Conservation (phyloP, 2,888 invertebrate genomes). For the Meghimatium bilineatum region DNA sequence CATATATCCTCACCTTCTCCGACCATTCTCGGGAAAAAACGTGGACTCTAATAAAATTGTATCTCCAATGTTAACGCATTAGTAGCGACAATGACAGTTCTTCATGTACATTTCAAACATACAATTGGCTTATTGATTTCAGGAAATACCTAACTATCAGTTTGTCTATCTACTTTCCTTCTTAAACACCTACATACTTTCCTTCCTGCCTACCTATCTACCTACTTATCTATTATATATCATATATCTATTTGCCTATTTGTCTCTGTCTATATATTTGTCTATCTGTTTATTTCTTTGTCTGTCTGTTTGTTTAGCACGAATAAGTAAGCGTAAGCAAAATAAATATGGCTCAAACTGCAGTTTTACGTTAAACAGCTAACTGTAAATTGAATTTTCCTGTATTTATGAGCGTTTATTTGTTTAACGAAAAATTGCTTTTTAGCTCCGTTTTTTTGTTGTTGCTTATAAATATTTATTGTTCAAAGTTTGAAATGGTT, state of each 20-base stretch:
- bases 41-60: conserved; percentile 38
- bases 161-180: neutral
- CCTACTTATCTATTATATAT: conserved; percentile 1
- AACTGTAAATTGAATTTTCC: too few relatives aligned
- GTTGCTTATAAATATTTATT: too few relatives aligned
- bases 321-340: too few relatives aligned
- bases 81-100: neutral
- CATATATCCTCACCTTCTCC: conserved; percentile 37
- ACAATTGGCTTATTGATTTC: neutral
- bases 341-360: too few relatives aligned
- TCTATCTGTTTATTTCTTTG: neutral
- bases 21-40: conserved; percentile 17
- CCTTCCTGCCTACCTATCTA: conserved; percentile 5
- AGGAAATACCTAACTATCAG: neutral
- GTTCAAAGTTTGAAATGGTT: too few relatives aligned
- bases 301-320: neutral
- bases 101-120: neutral
- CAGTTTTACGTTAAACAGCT: too few relatives aligned
- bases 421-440: too few relatives aligned
- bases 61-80: conserved; percentile 44
- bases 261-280: neutral
- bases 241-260: neutral
- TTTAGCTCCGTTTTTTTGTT: too few relatives aligned
- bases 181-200: neutral
- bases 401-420: too few relatives aligned